phyloP scores from a whole-genome alignment of 2,113 vertebrate species.

The Elgaria multicarinata region DNA sequence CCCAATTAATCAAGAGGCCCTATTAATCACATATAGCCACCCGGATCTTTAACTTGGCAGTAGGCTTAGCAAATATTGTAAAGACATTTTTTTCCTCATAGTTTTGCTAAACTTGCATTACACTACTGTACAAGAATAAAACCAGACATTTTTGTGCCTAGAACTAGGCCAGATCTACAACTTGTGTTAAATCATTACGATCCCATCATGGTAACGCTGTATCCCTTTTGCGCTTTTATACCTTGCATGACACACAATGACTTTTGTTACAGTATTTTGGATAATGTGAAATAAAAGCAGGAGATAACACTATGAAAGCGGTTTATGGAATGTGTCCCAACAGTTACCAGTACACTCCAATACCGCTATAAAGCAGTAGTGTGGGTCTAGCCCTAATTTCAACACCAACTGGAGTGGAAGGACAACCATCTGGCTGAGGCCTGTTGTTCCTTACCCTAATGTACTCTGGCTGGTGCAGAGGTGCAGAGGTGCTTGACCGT shows the following conservation, averaged over 20 bases:
- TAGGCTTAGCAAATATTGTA: neutral
- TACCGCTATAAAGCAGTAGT: neutral
- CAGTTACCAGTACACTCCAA: no score
- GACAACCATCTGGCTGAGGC: accelerated
- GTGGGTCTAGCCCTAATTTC: neutral
- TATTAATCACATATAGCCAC: neutral
- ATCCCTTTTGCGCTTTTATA: no score
- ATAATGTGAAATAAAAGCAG: no score
- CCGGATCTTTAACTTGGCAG: neutral
- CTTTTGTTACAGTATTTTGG: no score
- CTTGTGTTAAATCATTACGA: no score
- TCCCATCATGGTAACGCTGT: no score
- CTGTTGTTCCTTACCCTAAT: constrained; percentile 61
- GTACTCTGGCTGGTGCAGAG: constrained; percentile 69
- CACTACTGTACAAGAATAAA: neutral
- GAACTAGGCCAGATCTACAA: no score
- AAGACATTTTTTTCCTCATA: neutral
- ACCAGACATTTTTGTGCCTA: no score
- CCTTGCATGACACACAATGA: no score
- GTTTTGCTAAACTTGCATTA: no score
- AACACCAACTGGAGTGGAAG: neutral
- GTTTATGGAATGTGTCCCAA: no score
- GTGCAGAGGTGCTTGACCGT: constrained; percentile 77
- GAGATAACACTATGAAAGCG: no score
- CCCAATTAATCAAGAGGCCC: neutral